Evolutionary conservation across 1,140 invertebrate genomes (phyloP), one percentile per base, ranked within the genome.

Genomic region (Anastrepha ludens): DNA sequence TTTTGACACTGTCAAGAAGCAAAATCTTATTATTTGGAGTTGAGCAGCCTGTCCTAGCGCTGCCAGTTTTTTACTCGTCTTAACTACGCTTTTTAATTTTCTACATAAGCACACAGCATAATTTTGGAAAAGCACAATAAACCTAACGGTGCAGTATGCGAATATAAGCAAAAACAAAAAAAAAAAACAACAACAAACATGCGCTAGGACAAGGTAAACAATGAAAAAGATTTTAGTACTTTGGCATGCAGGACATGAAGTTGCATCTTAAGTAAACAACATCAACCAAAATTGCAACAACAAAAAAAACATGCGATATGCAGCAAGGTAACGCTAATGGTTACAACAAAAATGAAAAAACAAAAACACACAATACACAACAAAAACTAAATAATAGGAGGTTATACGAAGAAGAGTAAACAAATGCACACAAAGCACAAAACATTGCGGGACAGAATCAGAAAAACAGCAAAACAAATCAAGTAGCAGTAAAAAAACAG

Each of bases 221-320:
- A 74, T 47, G 74, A 81, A 17, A 81, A 55, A 29, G 47, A 81
- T 50, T 13, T 17, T 5, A 78, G 6, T 78, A 50, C 13, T 44
- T 15, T 78, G 44, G 11, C 44, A 50, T 78, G 15, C 17, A 3
- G 44, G 3, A n/a, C 47, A 47, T 55, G 44, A 55, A 55, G 74
- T 81, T 50, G 74, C n/a, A 20, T 58, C 74, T 81, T 20, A 55
- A 55, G 74, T 81, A 58, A 81, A 81, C 74, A 81, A 55, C 15
- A 81, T 67, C 20, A 20, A 13, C n/a, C 20, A 81, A 55, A 81
- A 29, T 17, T 29, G 6, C 20, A 67, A 20, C n/a, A 67, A 67
- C 20, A 67, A 39, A 67, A 67, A 67, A 67, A 67, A 67, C 15
- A 50, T 20, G 15, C 3, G 17, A n/a, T 64, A 7, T 13, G 44